A percentile compares a stretch with the other conserved stretches of the same genome.
These are phyloP conservation scores for Eulithis prunata DNA, from an alignment of 2,888 invertebrate species.

Conservation along the genomic window DNA sequence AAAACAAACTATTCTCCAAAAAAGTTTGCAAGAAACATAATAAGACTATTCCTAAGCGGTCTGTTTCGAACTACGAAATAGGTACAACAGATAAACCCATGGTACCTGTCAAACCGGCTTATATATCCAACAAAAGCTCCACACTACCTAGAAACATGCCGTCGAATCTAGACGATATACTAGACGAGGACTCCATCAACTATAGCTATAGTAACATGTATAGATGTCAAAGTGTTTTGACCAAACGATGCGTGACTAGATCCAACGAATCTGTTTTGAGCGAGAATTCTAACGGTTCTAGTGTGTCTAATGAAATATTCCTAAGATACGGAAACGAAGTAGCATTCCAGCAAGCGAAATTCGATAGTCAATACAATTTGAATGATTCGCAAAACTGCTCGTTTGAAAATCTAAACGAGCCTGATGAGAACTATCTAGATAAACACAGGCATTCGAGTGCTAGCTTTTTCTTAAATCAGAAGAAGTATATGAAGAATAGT, in stretches of 20 bases:
- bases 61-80: conserved; percentile 92
- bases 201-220: conserved; percentile 68
- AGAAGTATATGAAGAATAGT: conserved; percentile 85
- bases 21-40: conserved; percentile 82
- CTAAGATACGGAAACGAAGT: conserved; percentile 79
- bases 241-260: conserved; percentile 83
- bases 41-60: conserved; percentile 84
- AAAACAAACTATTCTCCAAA: conserved; percentile 81
- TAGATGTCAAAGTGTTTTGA: conserved; percentile 79
- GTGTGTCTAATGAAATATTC: conserved; percentile 81
- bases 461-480: conserved; percentile 91
- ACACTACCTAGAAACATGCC: conserved; percentile 82
- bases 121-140: conserved; percentile 71
- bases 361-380: conserved; percentile 76
- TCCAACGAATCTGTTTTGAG: conserved; percentile 83
- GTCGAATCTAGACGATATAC: conserved; percentile 79
- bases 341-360: conserved; percentile 78
- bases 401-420: conserved; percentile 71
- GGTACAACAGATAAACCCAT: conserved; percentile 75
- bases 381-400: conserved; percentile 79
- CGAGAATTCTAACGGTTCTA: conserved; percentile 80
- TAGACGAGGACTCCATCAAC: conserved; percentile 76
- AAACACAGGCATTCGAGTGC: conserved; percentile 89
- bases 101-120: conserved; percentile 69
- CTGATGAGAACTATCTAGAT: conserved; percentile 74